A percentile compares a stretch with the other conserved stretches of the same genome.
These are phyloP conservation scores for Sturnira hondurensis DNA, from an alignment of 2,113 vertebrate species.

Conservation along the genomic window DNA sequence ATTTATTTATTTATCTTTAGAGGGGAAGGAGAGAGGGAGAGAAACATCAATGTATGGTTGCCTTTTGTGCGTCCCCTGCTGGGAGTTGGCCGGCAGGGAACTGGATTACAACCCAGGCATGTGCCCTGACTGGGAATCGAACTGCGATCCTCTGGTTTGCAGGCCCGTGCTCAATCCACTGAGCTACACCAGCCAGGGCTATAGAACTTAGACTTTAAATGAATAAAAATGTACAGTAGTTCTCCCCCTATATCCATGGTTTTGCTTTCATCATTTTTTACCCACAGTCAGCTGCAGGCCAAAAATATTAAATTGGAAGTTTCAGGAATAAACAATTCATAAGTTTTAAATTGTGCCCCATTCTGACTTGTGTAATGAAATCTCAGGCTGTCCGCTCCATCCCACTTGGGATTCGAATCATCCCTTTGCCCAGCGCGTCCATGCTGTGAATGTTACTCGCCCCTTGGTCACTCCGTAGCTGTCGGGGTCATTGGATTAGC, in stretches of 20 bases:
- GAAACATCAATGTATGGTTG: too few species aligned
- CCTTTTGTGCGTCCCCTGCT: too few species aligned
- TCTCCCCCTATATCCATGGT: not conserved
- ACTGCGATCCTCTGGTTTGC: too few species aligned
- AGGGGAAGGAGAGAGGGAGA: too few species aligned
- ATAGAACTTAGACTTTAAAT: not conserved
- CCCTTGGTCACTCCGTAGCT: too few species aligned
- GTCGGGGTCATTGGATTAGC: not conserved
- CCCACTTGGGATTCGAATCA: not conserved
- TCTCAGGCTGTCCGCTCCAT: not conserved
- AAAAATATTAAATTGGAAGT: not conserved
- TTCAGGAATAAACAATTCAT: not conserved
- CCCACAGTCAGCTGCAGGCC: not conserved
- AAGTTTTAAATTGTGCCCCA: not conserved
- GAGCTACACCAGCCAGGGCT: too few species aligned
- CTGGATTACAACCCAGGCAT: too few species aligned
- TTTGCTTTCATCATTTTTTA: not conserved
- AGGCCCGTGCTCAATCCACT: too few species aligned
- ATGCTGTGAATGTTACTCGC: not conserved
- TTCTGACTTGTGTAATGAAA: not conserved
- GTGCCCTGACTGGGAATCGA: too few species aligned
- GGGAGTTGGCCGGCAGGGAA: too few species aligned
- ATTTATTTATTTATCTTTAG: too few species aligned
- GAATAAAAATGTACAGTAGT: not conserved
- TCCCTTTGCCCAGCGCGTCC: not conserved